Percentiles rank a stretch among this genome's conserved stretches.
Conservation (phyloP, 2,113 vertebrate genomes). For the Galbula dea region DNA sequence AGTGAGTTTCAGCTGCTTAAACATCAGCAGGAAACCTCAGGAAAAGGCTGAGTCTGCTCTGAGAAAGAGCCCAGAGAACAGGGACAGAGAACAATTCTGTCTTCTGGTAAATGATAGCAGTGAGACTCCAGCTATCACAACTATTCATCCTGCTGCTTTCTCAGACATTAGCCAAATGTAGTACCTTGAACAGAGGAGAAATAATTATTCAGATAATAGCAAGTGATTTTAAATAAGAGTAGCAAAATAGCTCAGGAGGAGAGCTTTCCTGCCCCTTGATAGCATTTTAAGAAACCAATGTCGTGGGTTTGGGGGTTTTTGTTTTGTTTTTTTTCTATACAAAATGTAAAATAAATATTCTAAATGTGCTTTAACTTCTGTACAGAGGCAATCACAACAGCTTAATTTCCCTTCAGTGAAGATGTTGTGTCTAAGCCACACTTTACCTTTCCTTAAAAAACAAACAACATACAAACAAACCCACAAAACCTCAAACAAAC, state of each 20-base stretch:
- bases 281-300: neutral
- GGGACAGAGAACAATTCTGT: neutral
- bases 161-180: neutral
- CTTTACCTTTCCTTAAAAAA: neutral
- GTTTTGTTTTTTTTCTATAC: neutral
- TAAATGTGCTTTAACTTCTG: neutral
- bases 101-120: neutral
- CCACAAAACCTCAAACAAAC: no score
- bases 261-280: neutral
- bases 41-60: neutral
- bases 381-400: neutral
- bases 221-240: neutral
- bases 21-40: neutral
- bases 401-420: neutral
- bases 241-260: neutral
- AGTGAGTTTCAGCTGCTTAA: neutral
- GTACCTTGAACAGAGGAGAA: neutral
- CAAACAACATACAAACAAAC: neutral
- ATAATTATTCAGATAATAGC: neutral
- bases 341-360: neutral
- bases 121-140: neutral
- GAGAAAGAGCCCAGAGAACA: neutral
- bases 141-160: neutral
- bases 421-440: neutral
- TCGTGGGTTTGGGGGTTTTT: neutral